Conservation (phyloP, 2,113 vertebrate species). For the Laterallus jamaicensis region DNA sequence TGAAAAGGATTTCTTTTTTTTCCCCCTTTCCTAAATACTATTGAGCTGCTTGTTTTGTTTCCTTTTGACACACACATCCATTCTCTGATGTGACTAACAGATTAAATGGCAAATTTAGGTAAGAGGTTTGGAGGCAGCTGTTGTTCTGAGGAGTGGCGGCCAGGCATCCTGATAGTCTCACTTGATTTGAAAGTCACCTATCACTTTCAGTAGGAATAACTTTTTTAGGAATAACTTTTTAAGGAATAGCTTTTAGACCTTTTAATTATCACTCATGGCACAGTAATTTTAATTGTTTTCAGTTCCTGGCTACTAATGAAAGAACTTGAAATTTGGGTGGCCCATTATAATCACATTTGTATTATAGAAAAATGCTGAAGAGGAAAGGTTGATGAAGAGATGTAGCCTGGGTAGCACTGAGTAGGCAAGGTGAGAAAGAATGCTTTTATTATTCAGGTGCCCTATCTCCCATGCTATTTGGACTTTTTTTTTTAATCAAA, state of each 20-base stretch:
- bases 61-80: not conserved
- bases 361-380: not conserved
- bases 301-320: not conserved
- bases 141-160: not conserved
- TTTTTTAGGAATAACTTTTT: not conserved
- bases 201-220: not conserved
- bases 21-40: not conserved
- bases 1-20: not conserved
- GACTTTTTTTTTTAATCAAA: not conserved
- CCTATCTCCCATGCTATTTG: accelerated
- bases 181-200: not conserved
- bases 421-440: not conserved
- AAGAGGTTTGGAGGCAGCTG: not conserved
- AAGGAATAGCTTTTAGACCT: not conserved
- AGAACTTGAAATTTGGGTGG: not conserved
- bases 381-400: not conserved
- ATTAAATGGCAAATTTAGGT: not conserved
- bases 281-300: not conserved
- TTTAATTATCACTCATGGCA: not conserved
- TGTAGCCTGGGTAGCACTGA: not conserved
- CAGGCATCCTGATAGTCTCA: not conserved
- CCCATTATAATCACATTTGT: not conserved
- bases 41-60: not conserved
- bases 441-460: not conserved
- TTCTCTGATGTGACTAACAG: not conserved